Conservation (phyloP, 2,797 vertebrate species). For the Acanthurus lineatus region DNA sequence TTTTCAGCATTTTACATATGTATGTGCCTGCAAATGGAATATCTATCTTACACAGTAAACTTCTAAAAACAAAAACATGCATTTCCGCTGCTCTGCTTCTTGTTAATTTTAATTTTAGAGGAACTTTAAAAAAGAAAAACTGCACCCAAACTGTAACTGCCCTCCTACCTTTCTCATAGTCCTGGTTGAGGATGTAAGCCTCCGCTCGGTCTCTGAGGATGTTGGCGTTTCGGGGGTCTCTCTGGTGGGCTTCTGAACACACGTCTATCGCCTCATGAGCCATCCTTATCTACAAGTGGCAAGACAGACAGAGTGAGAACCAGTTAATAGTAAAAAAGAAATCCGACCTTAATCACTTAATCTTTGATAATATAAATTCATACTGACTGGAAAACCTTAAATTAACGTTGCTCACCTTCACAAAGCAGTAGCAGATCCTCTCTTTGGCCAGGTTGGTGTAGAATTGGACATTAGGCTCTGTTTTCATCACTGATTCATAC, state of each 20-base stretch:
- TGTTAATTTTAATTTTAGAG: not conserved
- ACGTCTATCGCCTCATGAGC: conserved; percentile 82
- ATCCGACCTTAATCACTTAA: not conserved
- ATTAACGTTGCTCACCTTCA: conserved; percentile 77
- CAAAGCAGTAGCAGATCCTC: conserved; percentile 88
- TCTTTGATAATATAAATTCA: not conserved
- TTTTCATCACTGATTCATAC: conserved; percentile 86
- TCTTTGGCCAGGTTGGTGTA: conserved; percentile 88
- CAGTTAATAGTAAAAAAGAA: not conserved
- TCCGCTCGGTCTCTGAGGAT: conserved; percentile 88
- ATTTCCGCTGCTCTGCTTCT: not conserved
- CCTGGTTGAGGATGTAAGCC: conserved; percentile 89
- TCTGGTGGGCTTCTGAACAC: conserved; percentile 89
- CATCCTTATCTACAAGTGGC: conserved; percentile 73
- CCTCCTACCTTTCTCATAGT: conserved; percentile 87
- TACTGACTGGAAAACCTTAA: not conserved
- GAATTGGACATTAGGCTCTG: conserved; percentile 80
- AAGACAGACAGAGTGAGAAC: not conserved
- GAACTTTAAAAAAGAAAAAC: too few species aligned
- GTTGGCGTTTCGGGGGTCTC: conserved; percentile 86
- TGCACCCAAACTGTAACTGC: too few species aligned
- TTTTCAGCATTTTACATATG: too few species aligned
- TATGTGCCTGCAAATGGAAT: too few species aligned
- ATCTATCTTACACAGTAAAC: too few species aligned
- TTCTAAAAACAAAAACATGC: too few species aligned